phyloP scores from a whole-genome alignment of 1,140 invertebrate genomes.

The Thalassaphorura encarpata region DNA sequence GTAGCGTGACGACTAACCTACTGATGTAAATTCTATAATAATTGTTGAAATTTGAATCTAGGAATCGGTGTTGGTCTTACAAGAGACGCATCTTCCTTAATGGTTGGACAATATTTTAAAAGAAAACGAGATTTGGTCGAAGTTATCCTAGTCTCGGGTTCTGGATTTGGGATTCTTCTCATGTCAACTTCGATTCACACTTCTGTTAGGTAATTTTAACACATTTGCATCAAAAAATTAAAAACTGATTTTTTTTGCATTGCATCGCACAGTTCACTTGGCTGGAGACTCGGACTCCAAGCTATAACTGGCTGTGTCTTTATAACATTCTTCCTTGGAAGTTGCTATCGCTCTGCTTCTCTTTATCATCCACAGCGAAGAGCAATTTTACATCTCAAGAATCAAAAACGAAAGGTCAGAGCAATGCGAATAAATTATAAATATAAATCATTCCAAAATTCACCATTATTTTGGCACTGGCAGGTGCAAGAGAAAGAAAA shows the following conservation, averaged over 20 bases:
- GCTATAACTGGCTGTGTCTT: slow-evolving; percentile 73
- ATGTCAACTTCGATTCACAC: slow-evolving; percentile 70
- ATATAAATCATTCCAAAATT: too few relatives aligned
- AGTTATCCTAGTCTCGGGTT: slow-evolving; percentile 76
- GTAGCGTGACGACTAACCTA: not conserved
- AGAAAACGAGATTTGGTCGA: slow-evolving; percentile 73
- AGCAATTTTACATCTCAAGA: slow-evolving; percentile 83
- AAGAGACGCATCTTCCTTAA: slow-evolving; percentile 71
- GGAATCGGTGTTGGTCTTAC: slow-evolving; percentile 75
- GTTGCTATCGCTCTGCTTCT: slow-evolving; percentile 78
- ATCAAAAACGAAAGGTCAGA: slow-evolving; percentile 67
- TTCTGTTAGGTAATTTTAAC: slow-evolving; percentile 54
- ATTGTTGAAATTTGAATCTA: too few relatives aligned
- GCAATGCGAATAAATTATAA: too few relatives aligned
- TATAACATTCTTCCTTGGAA: slow-evolving; percentile 73
- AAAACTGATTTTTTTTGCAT: not conserved
- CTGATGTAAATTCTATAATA: too few relatives aligned
- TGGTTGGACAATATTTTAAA: slow-evolving; percentile 87
- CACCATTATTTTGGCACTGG: too few relatives aligned
- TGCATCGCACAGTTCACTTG: slow-evolving; percentile 60
- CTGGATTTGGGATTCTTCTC: slow-evolving; percentile 68
- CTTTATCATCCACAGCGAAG: slow-evolving; percentile 79
- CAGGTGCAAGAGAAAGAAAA: slow-evolving; percentile 34
- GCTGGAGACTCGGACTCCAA: slow-evolving; percentile 78
- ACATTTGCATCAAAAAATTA: not conserved